phyloP scores from a whole-genome alignment of 2,113 vertebrate genomes.

The Urocitellus parryii region DNA sequence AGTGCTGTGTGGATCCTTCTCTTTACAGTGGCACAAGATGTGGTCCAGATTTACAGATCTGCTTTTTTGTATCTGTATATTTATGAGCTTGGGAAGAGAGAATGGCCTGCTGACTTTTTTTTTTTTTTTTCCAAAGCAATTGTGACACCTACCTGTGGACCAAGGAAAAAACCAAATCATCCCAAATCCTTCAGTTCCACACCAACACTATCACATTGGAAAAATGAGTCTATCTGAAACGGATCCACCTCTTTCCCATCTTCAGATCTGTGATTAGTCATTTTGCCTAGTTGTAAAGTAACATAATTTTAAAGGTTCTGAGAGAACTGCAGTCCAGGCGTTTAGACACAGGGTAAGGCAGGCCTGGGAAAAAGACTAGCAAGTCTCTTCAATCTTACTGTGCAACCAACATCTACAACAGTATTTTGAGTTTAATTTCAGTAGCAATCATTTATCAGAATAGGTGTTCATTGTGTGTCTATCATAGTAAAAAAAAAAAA shows the following conservation, averaged over 20 bases:
- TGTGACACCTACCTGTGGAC: conserved; percentile 99
- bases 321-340: background rate
- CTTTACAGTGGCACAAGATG: conserved; percentile 93
- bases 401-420: background rate
- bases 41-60: conserved; percentile 90
- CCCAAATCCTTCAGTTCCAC: conserved; percentile 84
- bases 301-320: background rate
- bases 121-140: conserved; percentile 93
- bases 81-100: conserved; percentile 90
- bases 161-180: conserved; percentile 93
- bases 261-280: conserved; percentile 28
- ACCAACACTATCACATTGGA: conserved; percentile 38
- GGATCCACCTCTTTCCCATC: background rate
- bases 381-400: background rate
- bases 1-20: conserved; percentile 90
- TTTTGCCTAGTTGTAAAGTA: background rate
- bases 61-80: conserved; percentile 83
- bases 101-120: conserved; percentile 91
- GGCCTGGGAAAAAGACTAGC: background rate
- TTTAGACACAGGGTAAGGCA: background rate
- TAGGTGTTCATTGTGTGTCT: background rate
- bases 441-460: background rate
- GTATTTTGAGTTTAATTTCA: background rate
- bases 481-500: background rate
- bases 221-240: conserved; percentile 28